Evolutionary conservation across 2,888 invertebrate genomes (phyloP), one percentile per base, ranked within the genome.

Genomic region (Drosophila anomalata): DNA sequence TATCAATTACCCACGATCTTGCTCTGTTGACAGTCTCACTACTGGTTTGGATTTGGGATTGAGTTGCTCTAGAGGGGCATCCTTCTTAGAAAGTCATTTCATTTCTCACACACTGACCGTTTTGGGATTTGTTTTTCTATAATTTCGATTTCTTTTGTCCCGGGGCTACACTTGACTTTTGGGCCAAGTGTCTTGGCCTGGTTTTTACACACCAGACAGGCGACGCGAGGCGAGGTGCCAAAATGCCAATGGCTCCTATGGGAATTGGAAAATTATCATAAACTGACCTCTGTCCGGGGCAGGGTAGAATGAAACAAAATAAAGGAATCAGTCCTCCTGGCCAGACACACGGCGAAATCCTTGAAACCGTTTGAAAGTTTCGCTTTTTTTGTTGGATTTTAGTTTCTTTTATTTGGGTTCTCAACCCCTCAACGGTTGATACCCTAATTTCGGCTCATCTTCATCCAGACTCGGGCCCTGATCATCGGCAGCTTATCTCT

Each of bases 361-460:
- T 88, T 88, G 87, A 87, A 87, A 87, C 83, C 88, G 83, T 83
- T 83, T 83, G 83, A 88, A 88, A 87, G 85, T 88, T 83, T 84
- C 85, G 87, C 87, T 86, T 84, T 87, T 78, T 63, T 31, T 39
- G 22, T 36, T 36, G n/a, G 14, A 36, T 14, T 36, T 36, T 36
- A n/a, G 7, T n/a, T 2, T 36, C 7, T 14, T 36, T 26, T 41
- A 20, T 42, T 58, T 24, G 6, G 8, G 22, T 58, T 57, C 26
- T 0, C 2, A 36, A 26, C 36, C n/a, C 39, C 47, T 42, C 55
- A 54, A 73, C 75, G 72, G 78, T 71, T 71, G 75, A 87, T 89
- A 85, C 89, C 84, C 89, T 75, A 85, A 85, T 85, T 85, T 88
- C 60, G 73, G 54, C 53, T 68, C 75, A 68, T 78, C 81, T 75